phyloP scores from a whole-genome alignment of 2,113 vertebrate species.

The Phylloscopus trochilus region DNA sequence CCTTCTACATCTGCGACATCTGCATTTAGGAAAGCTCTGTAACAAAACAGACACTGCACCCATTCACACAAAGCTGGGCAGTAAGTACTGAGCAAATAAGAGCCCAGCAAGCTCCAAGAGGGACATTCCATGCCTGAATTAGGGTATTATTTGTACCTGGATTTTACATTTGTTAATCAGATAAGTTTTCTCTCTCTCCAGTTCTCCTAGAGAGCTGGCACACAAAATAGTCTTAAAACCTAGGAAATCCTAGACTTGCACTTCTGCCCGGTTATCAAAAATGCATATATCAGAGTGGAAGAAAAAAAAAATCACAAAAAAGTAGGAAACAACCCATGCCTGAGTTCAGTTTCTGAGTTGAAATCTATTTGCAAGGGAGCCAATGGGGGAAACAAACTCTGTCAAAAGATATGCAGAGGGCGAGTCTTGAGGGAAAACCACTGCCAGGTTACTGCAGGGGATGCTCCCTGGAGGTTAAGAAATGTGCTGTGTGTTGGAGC shows the following conservation, averaged over 20 bases:
- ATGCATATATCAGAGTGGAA: background rate
- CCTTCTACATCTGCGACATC: background rate
- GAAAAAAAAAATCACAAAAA: background rate
- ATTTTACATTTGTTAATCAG: slow-evolving; percentile 8
- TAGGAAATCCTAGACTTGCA: background rate
- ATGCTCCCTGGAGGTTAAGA: background rate
- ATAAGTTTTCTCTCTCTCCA: background rate
- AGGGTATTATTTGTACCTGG: background rate
- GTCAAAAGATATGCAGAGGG: background rate
- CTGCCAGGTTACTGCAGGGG: rapidly evolving
- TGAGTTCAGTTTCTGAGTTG: background rate
- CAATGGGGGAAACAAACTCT: background rate
- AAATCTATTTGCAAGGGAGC: background rate
- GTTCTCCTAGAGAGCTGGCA: background rate
- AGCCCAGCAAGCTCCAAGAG: background rate
- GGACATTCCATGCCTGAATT: background rate
- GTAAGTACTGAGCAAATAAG: background rate
- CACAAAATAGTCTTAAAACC: background rate
- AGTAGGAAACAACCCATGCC: background rate
- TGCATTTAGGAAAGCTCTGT: background rate
- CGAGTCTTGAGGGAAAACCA: background rate
- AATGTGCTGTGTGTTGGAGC: background rate
- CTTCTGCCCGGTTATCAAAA: background rate
- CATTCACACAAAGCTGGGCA: background rate
- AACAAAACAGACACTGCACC: background rate